Evolutionary conservation across 1,140 invertebrate genomes (phyloP).

Genomic region (Leguminivora glycinivorella): DNA sequence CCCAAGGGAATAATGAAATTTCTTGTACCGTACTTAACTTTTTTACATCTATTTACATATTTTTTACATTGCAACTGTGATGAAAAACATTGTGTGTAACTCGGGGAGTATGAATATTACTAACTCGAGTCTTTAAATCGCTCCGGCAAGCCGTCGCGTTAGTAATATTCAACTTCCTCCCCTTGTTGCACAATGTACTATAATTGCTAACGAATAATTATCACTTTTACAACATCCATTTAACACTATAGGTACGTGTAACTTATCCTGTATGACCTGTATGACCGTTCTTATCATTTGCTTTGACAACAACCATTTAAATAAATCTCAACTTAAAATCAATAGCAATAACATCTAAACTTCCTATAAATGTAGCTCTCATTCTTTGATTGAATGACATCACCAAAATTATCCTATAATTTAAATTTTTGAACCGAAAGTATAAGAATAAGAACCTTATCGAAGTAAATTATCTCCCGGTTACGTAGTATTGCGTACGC

Average conservation of each 20-base stretch:
- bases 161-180: too few species aligned
- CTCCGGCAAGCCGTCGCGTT: too few species aligned
- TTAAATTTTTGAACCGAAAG: not conserved
- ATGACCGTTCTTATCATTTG: not conserved
- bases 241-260: not conserved
- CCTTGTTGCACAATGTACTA: too few species aligned
- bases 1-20: too few species aligned
- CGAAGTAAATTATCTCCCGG: not conserved
- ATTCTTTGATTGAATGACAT: not conserved
- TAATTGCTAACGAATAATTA: not conserved
- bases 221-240: not conserved
- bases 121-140: too few species aligned
- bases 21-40: too few species aligned
- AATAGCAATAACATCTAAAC: not conserved
- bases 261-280: slow-evolving; percentile 3
- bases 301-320: not conserved
- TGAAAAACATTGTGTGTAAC: too few species aligned
- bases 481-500: slow-evolving; percentile 3
- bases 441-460: not conserved
- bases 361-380: not conserved
- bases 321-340: not conserved
- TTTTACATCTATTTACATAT: too few species aligned
- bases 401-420: not conserved
- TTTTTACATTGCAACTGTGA: too few species aligned
- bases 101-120: too few species aligned